phyloP scores from a whole-genome alignment of 2,113 vertebrate species.

The Esox niger region DNA sequence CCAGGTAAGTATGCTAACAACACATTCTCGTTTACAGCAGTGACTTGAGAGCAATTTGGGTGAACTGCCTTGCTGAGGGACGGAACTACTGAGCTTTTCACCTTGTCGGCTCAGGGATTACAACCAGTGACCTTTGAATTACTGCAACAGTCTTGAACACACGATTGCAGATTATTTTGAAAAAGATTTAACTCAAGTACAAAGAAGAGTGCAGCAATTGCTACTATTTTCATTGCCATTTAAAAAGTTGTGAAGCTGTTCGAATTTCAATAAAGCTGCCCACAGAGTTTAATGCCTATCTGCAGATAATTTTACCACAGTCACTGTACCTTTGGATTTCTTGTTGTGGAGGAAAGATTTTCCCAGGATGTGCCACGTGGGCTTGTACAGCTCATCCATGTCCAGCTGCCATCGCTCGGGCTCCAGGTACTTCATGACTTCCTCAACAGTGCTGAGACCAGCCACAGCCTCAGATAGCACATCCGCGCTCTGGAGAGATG shows the following conservation, averaged over 20 bases:
- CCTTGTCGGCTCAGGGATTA: no score
- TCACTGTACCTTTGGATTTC: slow-evolving; percentile 86
- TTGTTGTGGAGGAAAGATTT: slow-evolving; percentile 91
- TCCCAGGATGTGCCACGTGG: slow-evolving; percentile 89
- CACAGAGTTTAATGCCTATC: background rate
- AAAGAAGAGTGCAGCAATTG: background rate
- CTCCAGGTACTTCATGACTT: slow-evolving; percentile 95
- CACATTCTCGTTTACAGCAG: no score
- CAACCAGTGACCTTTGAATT: no score
- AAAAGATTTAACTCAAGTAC: background rate
- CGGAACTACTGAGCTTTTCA: no score
- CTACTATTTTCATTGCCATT: no score
- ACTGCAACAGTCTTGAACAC: no score
- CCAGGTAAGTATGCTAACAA: no score
- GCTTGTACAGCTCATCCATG: slow-evolving; percentile 92
- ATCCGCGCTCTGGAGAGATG: slow-evolving; percentile 79
- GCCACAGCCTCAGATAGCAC: slow-evolving; percentile 81
- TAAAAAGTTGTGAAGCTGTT: no score
- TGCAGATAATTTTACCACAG: background rate
- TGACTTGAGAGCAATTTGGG: no score
- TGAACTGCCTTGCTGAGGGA: no score
- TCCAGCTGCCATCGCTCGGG: slow-evolving; percentile 95
- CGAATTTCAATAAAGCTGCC: background rate
- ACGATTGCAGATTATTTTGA: no score
- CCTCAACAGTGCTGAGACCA: slow-evolving; percentile 87